Percentiles rank a stretch among this genome's conserved stretches.
phyloP scores from a whole-genome alignment of 2,113 vertebrate genomes.

The Notarius lentiginosus region DNA sequence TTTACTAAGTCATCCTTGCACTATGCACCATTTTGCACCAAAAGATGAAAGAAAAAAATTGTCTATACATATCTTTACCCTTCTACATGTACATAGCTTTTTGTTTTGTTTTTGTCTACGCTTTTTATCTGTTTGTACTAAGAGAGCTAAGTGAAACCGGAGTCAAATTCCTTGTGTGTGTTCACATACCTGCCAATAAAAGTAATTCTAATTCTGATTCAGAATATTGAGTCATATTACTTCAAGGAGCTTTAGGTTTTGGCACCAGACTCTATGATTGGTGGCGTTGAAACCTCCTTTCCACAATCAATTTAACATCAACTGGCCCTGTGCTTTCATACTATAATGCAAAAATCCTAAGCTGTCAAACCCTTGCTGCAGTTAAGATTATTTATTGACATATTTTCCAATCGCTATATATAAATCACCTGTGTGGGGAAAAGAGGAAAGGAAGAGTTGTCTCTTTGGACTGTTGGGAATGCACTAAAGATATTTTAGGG shows the following conservation, averaged over 20 bases:
- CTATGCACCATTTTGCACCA: too few relatives aligned
- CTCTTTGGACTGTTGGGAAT: conserved; percentile 35
- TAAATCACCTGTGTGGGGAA: conserved; percentile 26
- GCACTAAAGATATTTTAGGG: conserved; percentile 28
- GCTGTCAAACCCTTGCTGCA: neutral
- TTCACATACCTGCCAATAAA: too few relatives aligned
- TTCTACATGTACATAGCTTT: too few relatives aligned
- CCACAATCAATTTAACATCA: neutral
- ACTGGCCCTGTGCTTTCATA: neutral
- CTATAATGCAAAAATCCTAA: neutral
- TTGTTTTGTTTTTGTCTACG: too few relatives aligned
- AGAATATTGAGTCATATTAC: neutral
- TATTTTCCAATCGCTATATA: neutral
- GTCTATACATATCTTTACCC: too few relatives aligned
- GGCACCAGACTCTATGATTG: neutral
- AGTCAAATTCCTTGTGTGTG: too few relatives aligned
- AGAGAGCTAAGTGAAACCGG: too few relatives aligned
- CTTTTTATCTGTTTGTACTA: too few relatives aligned
- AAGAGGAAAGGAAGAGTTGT: neutral
- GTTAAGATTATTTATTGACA: conserved; percentile 8
- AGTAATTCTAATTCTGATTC: too few relatives aligned
- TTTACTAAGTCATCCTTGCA: too few relatives aligned
- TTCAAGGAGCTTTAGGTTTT: neutral
- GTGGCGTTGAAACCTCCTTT: neutral
- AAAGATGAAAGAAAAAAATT: too few relatives aligned